These are phyloP conservation scores for Sepioteuthis lessoniana DNA, from an alignment of 2,888 invertebrate genomes.

Conservation along the genomic window DNA sequence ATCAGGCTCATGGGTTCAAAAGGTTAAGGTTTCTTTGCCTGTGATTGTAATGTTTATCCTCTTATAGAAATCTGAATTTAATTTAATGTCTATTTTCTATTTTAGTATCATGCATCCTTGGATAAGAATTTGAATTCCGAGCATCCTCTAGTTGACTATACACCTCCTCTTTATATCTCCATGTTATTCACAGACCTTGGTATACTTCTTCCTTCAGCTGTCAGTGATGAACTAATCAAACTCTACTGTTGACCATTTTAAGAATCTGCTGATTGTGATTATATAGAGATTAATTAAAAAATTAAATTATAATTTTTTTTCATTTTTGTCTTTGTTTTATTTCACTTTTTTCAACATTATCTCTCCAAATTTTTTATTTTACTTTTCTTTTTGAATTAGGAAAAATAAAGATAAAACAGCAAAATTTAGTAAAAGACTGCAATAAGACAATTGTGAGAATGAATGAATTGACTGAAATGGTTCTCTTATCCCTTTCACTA, in stretches of 20 bases:
- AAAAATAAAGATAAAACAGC: too few relatives aligned
- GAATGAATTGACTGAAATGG: too few relatives aligned
- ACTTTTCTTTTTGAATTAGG: too few relatives aligned
- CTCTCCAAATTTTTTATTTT: too few relatives aligned
- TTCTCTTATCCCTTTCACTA: too few relatives aligned
- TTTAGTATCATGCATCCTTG: slow-evolving; percentile 74
- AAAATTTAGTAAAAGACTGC: too few relatives aligned
- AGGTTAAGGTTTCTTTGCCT: background rate
- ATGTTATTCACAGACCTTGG: slow-evolving; percentile 96
- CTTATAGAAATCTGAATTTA: background rate
- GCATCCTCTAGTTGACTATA: slow-evolving; percentile 96
- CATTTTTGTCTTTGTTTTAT: background rate
- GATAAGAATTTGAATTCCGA: slow-evolving; percentile 72
- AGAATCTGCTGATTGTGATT: background rate
- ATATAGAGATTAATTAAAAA: background rate
- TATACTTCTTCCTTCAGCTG: slow-evolving; percentile 95
- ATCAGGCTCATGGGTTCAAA: background rate
- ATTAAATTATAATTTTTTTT: background rate
- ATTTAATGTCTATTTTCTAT: slow-evolving; percentile 49
- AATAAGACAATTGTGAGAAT: too few relatives aligned
- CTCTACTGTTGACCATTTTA: slow-evolving; percentile 80
- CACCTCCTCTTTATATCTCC: slow-evolving; percentile 93
- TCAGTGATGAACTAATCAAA: slow-evolving; percentile 97
- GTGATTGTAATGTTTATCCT: background rate
- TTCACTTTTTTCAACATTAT: background rate